A percentile compares a stretch with the other conserved stretches of the same genome.
phyloP scores from a whole-genome alignment of 2,797 vertebrate species.

The Graptemys geographica region DNA sequence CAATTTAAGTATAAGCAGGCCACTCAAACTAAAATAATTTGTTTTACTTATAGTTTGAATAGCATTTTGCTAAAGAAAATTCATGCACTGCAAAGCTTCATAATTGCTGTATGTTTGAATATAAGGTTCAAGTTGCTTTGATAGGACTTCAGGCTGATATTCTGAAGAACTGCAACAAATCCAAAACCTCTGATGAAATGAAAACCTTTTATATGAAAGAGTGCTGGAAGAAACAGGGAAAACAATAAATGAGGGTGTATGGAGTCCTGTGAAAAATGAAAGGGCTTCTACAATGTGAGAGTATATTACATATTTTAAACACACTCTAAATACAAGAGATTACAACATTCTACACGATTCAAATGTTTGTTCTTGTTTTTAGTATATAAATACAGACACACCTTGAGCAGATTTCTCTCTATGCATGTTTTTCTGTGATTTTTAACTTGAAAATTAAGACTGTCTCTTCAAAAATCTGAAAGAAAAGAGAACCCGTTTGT shows the following conservation, averaged over 20 bases:
- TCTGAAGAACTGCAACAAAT: conserved; percentile 28
- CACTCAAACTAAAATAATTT: background rate
- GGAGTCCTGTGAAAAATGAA: background rate
- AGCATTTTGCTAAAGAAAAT: background rate
- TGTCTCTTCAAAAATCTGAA: background rate
- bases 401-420: background rate
- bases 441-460: background rate
- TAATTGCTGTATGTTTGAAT: conserved; percentile 35
- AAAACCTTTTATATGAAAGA: conserved; percentile 12
- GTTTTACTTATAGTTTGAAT: conserved; percentile 7
- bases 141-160: conserved; percentile 32
- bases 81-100: conserved; percentile 3
- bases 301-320: background rate
- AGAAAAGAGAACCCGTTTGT: background rate
- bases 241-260: conserved; percentile 4
- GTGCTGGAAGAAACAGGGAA: conserved; percentile 20
- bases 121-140: background rate
- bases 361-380: background rate
- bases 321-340: background rate
- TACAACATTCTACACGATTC: background rate
- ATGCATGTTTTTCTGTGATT: background rate
- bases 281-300: background rate
- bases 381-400: background rate
- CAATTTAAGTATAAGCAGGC: background rate
- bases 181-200: conserved; percentile 38